Conservation (phyloP, 2,113 vertebrate genomes). For the Alectura lathami region DNA sequence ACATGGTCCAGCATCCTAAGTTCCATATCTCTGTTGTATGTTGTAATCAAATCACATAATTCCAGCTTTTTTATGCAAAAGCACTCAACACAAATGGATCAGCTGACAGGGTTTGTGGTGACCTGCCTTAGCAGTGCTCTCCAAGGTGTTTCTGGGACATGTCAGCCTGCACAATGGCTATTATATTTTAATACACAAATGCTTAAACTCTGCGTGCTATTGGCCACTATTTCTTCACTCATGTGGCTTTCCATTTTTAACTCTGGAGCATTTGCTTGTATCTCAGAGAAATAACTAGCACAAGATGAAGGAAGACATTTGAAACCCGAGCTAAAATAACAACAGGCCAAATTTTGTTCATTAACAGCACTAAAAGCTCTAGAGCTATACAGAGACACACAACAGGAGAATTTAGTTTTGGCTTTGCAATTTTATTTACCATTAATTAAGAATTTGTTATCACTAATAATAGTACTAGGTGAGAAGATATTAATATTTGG, state of each 20-base stretch:
- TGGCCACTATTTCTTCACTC: neutral
- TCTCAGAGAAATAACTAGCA: neutral
- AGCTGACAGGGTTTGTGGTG: neutral
- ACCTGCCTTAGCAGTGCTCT: neutral
- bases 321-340: neutral
- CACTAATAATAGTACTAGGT: neutral
- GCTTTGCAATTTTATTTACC: neutral
- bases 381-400: neutral
- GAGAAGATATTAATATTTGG: neutral
- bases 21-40: neutral
- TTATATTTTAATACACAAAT: neutral
- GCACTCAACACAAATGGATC: neutral
- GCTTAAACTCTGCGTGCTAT: neutral
- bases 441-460: neutral
- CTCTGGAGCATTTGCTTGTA: neutral
- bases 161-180: neutral
- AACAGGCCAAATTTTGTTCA: neutral
- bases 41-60: neutral
- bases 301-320: neutral
- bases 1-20: neutral
- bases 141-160: neutral
- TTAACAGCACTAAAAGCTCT: neutral
- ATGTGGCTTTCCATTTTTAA: neutral
- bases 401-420: neutral
- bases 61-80: neutral